These are phyloP conservation scores for Muricea muricata DNA, from an alignment of 92 coral and sea anemone species.

Conservation along the genomic window DNA sequence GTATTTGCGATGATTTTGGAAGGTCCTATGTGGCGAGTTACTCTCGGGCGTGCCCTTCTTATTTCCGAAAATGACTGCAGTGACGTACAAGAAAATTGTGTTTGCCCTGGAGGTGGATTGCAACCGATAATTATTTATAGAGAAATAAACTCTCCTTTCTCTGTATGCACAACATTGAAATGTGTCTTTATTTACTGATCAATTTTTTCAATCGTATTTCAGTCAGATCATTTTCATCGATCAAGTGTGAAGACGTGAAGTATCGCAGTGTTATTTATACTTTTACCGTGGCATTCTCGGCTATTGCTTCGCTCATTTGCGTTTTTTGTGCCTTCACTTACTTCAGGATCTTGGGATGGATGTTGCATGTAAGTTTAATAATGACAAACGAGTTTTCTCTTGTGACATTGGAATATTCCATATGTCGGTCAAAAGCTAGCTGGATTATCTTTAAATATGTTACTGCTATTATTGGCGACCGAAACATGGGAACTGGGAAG, in stretches of 20 bases:
- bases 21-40: slow-evolving; percentile 17
- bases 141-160: no score
- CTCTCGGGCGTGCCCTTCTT: not conserved
- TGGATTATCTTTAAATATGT: no score
- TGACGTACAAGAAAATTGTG: not conserved
- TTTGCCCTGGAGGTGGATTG: not conserved
- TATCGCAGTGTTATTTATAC: not conserved
- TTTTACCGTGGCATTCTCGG: slow-evolving; percentile 14
- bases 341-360: slow-evolving; percentile 42
- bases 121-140: no score
- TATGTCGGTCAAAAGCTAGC: no score
- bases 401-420: no score
- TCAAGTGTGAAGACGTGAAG: slow-evolving; percentile 6
- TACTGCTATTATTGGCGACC: no score
- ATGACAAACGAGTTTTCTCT: no score
- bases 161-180: no score
- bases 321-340: slow-evolving; percentile 25
- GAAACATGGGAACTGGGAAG: no score
- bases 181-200: not conserved
- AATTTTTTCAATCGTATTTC: not conserved
- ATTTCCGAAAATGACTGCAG: not conserved
- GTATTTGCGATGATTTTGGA: slow-evolving; percentile 16
- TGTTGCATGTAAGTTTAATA: slow-evolving; percentile 31
- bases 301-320: not conserved
- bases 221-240: no score